Evolutionary conservation across 2,113 vertebrate genomes (phyloP).

Genomic region (Rhodinocichla rosea): DNA sequence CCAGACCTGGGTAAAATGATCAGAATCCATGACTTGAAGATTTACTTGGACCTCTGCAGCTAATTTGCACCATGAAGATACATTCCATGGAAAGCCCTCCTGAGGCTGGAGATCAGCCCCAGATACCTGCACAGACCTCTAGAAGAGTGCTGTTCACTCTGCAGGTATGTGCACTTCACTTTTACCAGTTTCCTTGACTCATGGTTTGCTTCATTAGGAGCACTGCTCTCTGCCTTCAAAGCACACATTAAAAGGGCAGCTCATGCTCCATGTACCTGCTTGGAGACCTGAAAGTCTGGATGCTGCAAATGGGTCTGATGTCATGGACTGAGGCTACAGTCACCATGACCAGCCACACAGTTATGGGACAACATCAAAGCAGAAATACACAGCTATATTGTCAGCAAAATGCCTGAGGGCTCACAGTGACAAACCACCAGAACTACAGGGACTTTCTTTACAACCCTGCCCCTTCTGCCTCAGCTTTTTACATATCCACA

Average conservation of each 20-base stretch:
- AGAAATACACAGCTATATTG: background rate
- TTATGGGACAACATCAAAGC: background rate
- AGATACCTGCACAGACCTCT: background rate
- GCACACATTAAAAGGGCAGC: background rate
- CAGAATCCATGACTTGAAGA: background rate
- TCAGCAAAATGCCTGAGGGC: background rate
- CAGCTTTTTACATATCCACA: background rate
- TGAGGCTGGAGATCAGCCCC: background rate
- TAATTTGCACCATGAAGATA: background rate
- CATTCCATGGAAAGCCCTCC: background rate
- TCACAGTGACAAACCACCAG: background rate
- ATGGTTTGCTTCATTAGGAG: background rate
- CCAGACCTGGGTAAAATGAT: background rate
- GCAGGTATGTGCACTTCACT: background rate
- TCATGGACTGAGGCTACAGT: background rate
- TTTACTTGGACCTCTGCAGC: background rate
- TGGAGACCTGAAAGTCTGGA: background rate
- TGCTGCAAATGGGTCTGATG: background rate
- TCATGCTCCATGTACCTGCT: background rate
- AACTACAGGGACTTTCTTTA: background rate
- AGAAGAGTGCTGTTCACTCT: background rate
- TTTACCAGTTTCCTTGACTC: background rate
- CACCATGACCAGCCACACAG: background rate
- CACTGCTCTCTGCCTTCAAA: background rate
- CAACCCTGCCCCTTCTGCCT: background rate